Percentiles rank a stretch among this genome's conserved stretches.
Evolutionary conservation across 2,797 vertebrate species (phyloP).

Genomic region (Peromyscus eremicus): DNA sequence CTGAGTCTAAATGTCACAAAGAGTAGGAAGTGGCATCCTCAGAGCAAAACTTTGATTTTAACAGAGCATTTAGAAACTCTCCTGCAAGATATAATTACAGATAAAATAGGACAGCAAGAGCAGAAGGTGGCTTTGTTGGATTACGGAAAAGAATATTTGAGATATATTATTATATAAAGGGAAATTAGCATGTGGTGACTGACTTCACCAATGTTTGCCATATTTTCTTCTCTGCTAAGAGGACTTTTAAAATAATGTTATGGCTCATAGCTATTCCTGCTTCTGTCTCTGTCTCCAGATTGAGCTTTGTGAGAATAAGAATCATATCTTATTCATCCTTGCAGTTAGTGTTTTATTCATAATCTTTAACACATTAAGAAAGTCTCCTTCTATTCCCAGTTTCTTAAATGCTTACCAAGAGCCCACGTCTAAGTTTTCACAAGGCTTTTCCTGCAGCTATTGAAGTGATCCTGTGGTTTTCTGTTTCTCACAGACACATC

Average conservation of each 20-base stretch:
- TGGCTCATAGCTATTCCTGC: neutral
- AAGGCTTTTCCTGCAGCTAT: neutral
- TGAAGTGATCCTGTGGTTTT: neutral
- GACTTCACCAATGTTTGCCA: neutral
- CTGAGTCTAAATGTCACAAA: neutral
- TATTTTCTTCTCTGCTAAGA: slow-evolving; percentile 12
- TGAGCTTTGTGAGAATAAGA: neutral
- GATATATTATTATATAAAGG: slow-evolving; percentile 10
- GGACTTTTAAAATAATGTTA: neutral
- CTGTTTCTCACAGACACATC: neutral
- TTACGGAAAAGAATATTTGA: neutral
- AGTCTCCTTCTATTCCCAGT: neutral
- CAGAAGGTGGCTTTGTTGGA: neutral
- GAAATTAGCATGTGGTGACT: slow-evolving; percentile 27
- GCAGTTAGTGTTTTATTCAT: neutral
- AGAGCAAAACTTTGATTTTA: neutral
- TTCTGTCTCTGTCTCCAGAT: neutral
- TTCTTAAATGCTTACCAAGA: neutral
- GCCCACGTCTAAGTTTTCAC: neutral
- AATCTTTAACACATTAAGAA: neutral
- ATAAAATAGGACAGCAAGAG: neutral
- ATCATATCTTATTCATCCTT: neutral
- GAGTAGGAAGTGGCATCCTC: neutral
- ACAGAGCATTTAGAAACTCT: neutral
- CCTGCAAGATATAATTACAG: neutral